These are phyloP conservation scores for Drosophila multiciliata DNA, from an alignment of 2,888 invertebrate species.

Conservation along the genomic window DNA sequence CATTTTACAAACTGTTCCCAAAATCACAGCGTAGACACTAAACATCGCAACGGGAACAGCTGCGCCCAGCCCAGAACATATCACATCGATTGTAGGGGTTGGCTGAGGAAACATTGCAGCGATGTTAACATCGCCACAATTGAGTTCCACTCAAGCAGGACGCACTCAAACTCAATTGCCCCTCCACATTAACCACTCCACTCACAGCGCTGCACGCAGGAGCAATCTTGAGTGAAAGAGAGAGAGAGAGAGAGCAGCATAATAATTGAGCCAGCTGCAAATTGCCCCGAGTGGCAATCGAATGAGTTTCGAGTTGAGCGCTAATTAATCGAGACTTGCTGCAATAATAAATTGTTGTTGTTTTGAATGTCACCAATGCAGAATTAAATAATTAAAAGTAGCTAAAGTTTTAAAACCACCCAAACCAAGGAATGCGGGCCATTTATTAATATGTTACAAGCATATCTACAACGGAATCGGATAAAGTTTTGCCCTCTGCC, in stretches of 20 bases:
- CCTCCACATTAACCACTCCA: constrained; percentile 33
- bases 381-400: constrained; percentile 37
- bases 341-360: constrained; percentile 21
- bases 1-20: constrained; percentile 44
- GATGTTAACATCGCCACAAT: constrained; percentile 28
- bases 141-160: constrained; percentile 49
- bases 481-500: constrained; percentile 31
- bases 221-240: constrained; percentile 42
- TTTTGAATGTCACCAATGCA: too few species aligned
- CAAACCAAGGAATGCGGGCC: constrained; percentile 46
- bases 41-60: constrained; percentile 27
- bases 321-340: constrained; percentile 64
- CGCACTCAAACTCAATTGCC: constrained; percentile 45
- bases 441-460: constrained; percentile 54
- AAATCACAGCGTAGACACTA: constrained; percentile 21
- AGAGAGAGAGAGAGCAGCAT: too few species aligned
- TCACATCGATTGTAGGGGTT: constrained; percentile 13
- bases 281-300: constrained; percentile 8
- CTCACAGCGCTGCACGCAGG: constrained; percentile 29
- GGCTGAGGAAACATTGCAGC: constrained; percentile 7
- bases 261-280: constrained; percentile 1
- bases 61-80: neutral
- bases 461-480: constrained; percentile 43
- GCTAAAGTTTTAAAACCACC: constrained; percentile 34
- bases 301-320: constrained; percentile 24